phyloP scores from a whole-genome alignment of 2,888 invertebrate genomes.

The Caenorhabditis afra region DNA sequence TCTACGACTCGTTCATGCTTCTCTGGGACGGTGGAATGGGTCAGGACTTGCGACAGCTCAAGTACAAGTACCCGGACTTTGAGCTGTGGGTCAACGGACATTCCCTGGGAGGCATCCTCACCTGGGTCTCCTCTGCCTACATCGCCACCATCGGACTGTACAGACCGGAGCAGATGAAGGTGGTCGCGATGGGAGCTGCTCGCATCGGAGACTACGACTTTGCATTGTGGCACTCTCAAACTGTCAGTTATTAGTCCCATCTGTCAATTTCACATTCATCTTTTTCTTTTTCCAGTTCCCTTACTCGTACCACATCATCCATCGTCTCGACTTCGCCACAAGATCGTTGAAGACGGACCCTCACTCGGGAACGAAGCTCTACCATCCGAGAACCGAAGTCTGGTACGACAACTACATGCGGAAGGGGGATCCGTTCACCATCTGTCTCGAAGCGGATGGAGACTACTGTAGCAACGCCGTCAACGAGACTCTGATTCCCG shows the following conservation, averaged over 20 bases:
- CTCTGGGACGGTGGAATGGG: conserved; percentile 48
- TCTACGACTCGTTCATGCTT: conserved; percentile 39
- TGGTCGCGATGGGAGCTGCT: conserved; percentile 29
- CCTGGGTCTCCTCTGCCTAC: conserved; percentile 27
- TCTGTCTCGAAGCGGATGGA: conserved; percentile 49
- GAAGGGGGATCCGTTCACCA: conserved; percentile 13
- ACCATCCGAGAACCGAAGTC: conserved; percentile 37
- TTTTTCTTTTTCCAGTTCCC: conserved; percentile 12
- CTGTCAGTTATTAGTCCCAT: too few relatives aligned
- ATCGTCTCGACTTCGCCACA: conserved; percentile 23
- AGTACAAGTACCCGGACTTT: conserved; percentile 33
- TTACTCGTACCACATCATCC: conserved; percentile 37
- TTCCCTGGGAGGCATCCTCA: conserved; percentile 25
- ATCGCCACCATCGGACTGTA: conserved; percentile 36
- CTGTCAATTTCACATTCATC: too few relatives aligned
- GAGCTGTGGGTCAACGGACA: conserved; percentile 52
- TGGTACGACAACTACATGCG: conserved; percentile 53
- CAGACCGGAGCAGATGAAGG: conserved; percentile 36
- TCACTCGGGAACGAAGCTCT: conserved; percentile 3
- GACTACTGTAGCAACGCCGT: conserved; percentile 33
- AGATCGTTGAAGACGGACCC: not conserved
- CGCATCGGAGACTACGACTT: conserved; percentile 34
- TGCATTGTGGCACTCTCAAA: conserved; percentile 22
- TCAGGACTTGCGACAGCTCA: conserved; percentile 25
- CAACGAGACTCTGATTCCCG: not conserved